Conservation (phyloP, 2,113 vertebrate genomes). For the Morone saxatilis region DNA sequence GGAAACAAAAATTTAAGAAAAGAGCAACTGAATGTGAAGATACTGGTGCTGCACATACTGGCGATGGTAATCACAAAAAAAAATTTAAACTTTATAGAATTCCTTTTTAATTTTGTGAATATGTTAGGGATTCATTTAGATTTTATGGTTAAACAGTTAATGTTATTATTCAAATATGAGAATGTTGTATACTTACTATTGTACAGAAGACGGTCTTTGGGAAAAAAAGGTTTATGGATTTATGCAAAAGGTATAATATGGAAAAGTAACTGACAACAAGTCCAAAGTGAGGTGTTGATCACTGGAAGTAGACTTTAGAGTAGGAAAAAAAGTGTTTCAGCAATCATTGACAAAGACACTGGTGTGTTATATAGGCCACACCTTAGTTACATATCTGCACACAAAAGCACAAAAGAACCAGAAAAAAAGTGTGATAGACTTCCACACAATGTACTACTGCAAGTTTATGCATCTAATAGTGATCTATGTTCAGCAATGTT, state of each 20-base stretch:
- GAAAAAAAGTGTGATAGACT: too few relatives aligned
- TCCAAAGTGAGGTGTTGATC: too few relatives aligned
- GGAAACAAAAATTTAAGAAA: constrained; percentile 8
- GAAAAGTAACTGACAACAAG: too few relatives aligned
- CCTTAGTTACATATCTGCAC: too few relatives aligned
- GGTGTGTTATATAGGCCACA: too few relatives aligned
- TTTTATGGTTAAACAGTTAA: constrained; percentile 12
- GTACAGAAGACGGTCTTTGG: not conserved
- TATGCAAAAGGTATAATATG: not conserved
- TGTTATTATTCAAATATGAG: not conserved
- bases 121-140: not conserved
- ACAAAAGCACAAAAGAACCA: too few relatives aligned
- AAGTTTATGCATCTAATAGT: too few relatives aligned
- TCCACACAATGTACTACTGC: too few relatives aligned
- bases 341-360: too few relatives aligned
- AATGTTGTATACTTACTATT: not conserved
- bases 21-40: constrained; percentile 1
- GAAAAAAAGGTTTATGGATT: not conserved
- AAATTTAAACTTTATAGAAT: not conserved
- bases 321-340: too few relatives aligned
- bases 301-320: too few relatives aligned
- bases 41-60: not conserved
- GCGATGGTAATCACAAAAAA: not conserved
- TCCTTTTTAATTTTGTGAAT: not conserved
- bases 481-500: too few relatives aligned